Evolutionary conservation across 2,888 invertebrate genomes (phyloP).

Genomic region (Oegoconia quadripuncta): DNA sequence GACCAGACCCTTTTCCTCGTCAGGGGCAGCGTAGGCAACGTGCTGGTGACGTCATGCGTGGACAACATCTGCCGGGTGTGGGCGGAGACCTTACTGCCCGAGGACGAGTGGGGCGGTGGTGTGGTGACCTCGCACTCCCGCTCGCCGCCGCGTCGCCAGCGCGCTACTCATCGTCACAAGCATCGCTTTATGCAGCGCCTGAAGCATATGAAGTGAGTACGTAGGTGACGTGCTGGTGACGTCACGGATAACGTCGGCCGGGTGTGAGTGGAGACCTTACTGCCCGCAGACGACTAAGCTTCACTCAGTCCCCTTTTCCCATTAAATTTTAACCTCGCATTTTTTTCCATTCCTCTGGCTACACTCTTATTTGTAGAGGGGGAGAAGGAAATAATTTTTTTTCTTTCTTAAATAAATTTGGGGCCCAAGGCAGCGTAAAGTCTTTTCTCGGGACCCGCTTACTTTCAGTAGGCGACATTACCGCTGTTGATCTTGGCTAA

Average conservation of each 20-base stretch:
- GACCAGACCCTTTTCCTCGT: no score
- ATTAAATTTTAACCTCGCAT: no score
- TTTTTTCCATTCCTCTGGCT: no score
- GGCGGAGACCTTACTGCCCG: conserved; percentile 98
- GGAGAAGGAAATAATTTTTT: no score
- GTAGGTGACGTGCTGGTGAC: background rate
- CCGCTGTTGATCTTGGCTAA: no score
- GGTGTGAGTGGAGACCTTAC: conserved; percentile 98
- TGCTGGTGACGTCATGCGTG: conserved; percentile 97
- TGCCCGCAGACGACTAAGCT: no score
- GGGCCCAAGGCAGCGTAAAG: no score
- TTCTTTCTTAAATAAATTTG: no score
- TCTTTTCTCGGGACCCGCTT: no score
- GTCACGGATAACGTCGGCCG: conserved; percentile 84
- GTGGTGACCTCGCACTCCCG: conserved; percentile 80
- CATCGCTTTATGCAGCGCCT: conserved; percentile 97
- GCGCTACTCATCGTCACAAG: conserved; percentile 94
- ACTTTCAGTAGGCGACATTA: no score
- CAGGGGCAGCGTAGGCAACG: conserved; percentile 97
- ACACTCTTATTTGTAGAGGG: no score
- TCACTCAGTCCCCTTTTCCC: no score
- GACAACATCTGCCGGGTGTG: conserved; percentile 99
- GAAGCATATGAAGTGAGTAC: conserved; percentile 95
- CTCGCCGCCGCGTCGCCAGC: conserved; percentile 83
- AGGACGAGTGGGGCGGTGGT: conserved; percentile 89